These are phyloP conservation scores for Lindbergichthys nudifrons DNA, from an alignment of 2,797 vertebrate species.

Conservation along the genomic window DNA sequence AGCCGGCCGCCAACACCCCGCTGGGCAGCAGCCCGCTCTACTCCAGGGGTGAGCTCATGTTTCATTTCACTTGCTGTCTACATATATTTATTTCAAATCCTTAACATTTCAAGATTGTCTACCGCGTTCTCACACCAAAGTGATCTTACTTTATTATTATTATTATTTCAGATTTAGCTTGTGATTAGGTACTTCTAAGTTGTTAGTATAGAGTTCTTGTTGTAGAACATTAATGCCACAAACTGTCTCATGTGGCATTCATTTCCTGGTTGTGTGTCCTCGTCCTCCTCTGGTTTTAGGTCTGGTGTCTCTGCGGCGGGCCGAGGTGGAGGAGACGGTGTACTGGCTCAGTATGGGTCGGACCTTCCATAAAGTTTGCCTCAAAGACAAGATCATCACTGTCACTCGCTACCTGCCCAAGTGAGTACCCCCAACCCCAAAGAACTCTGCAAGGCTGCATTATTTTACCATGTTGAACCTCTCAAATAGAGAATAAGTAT, in stretches of 20 bases:
- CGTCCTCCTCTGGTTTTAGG: slow-evolving; percentile 76
- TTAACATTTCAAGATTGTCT: background rate
- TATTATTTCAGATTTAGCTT: background rate
- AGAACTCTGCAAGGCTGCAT: background rate
- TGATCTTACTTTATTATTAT: background rate
- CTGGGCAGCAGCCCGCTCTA: slow-evolving; percentile 98
- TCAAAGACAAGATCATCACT: slow-evolving; percentile 98
- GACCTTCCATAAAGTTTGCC: slow-evolving; percentile 96
- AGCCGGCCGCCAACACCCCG: slow-evolving; percentile 83
- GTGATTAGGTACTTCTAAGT: too few species aligned
- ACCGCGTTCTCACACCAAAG: background rate
- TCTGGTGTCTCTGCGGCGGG: slow-evolving; percentile 91
- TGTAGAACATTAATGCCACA: too few species aligned
- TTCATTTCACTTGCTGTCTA: background rate
- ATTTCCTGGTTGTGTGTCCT: background rate
- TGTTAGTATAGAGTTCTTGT: too few species aligned
- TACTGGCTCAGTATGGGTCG: slow-evolving; percentile 99
- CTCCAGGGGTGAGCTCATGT: slow-evolving; percentile 86
- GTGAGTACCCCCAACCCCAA: slow-evolving; percentile 79
- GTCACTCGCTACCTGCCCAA: slow-evolving; percentile 98
- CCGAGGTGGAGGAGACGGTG: slow-evolving; percentile 91
- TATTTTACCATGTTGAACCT: background rate
- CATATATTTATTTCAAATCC: background rate
- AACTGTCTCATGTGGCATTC: too few species aligned
- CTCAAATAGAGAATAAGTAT: background rate